Conservation (phyloP, 2,113 vertebrate species). For the Saccopteryx leptura region DNA sequence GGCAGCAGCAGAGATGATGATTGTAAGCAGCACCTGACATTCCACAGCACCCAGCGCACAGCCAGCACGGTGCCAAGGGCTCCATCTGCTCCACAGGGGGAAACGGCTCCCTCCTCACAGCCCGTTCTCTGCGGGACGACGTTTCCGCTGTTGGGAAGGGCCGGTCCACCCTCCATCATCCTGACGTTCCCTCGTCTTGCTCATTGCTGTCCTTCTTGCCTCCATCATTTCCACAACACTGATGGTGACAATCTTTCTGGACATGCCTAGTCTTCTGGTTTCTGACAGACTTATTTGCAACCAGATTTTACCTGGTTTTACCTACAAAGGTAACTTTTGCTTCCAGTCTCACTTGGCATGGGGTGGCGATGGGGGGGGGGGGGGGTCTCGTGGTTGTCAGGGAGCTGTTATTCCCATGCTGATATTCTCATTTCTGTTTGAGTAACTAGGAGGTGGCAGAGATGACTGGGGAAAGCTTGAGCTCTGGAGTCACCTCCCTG, state of each 20-base stretch:
- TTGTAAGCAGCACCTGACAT: rapidly evolving
- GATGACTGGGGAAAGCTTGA: rapidly evolving
- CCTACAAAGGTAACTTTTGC: background rate
- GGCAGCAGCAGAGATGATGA: rapidly evolving
- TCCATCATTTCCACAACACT: background rate
- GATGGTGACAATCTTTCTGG: background rate
- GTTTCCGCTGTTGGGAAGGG: background rate
- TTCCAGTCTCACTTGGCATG: background rate
- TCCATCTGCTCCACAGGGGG: rapidly evolving
- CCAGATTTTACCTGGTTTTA: background rate
- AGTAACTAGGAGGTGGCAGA: background rate
- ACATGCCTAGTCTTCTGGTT: rapidly evolving
- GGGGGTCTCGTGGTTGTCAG: background rate
- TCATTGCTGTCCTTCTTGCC: rapidly evolving
- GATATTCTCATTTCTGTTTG: background rate
- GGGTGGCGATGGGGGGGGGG: background rate
- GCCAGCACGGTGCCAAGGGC: background rate
- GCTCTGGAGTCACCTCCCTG: background rate
- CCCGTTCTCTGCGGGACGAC: rapidly evolving
- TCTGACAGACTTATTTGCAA: background rate
- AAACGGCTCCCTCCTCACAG: rapidly evolving
- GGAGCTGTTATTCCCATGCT: background rate
- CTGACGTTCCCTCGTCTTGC: rapidly evolving
- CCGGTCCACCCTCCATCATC: background rate
- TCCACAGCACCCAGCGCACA: rapidly evolving